Evolutionary conservation across 1,140 invertebrate genomes (phyloP), one percentile per base, ranked within the genome.

Genomic region (Platyscapa corneri): DNA sequence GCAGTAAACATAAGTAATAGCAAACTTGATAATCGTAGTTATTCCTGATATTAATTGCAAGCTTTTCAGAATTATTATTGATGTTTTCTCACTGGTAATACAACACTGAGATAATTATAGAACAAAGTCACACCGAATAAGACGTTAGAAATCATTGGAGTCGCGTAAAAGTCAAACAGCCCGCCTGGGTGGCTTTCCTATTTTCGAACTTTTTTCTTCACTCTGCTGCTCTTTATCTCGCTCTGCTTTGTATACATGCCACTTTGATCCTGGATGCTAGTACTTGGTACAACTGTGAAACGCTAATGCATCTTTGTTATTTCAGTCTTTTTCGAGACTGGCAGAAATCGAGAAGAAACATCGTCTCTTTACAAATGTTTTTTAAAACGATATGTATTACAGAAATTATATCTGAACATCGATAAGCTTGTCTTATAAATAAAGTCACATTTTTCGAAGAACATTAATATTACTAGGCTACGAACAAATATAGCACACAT

Each of bases 271-370:
- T 89, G 85, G 37, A 75, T n/a, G 64, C 75, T 56, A 42, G 16
- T 46, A 32, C 30, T 39, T 46, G 34, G 20, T 49, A 60, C 20
- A 46, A 84, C 83, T 89, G 89, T 81, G 76, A 88, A 87, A 88
- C 89, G 89, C 92, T 93, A 92, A 93, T 92, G 90, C 90, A 89
- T 92, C 90, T 90, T 89, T 92, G 91, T 91, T 93, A 92, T 92
- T 92, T 91, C 89, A 91, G 91, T 91, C 89, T 90, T 91, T 90
- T 88, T 89, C 88, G 86, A 83, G 87, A 83, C 84, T 85, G 82
- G 67, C 72, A 84, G 82, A 87, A 88, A 87, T 74, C 81, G 56
- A n/a, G 53, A 79, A 84, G 77, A 75, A 86, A 79, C 84, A 46
- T 82, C 6, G 30, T 49, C 42, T n/a, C 46, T 53, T 34, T 77